Conservation (phyloP, 1,140 invertebrate genomes). For the Idris sp. region DNA sequence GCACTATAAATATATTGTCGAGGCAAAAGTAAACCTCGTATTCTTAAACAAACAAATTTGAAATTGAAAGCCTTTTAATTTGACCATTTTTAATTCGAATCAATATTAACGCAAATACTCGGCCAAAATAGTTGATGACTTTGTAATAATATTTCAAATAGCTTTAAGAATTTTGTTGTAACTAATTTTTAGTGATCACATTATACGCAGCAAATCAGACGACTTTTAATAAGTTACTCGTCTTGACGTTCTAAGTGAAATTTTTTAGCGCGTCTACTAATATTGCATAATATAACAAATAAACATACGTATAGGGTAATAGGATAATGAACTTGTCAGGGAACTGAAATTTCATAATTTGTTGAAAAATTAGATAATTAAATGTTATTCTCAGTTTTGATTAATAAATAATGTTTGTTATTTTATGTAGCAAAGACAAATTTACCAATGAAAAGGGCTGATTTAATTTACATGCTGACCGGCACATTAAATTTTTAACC, state of each 20-base stretch:
- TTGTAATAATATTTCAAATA: conserved; percentile 47
- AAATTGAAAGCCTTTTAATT: conserved; percentile 31
- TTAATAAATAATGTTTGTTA: too few relatives aligned
- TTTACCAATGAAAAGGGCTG: too few relatives aligned
- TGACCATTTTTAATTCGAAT: conserved; percentile 23
- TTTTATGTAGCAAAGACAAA: too few relatives aligned
- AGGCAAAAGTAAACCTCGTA: conserved; percentile 1
- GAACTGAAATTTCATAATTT: too few relatives aligned
- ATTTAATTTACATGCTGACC: too few relatives aligned
- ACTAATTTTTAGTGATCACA: conserved; percentile 47
- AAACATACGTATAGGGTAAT: conserved; percentile 55
- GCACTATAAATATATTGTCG: conserved; percentile 13
- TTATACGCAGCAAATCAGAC: conserved; percentile 49
- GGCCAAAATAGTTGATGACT: conserved; percentile 27
- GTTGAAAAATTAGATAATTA: too few relatives aligned
- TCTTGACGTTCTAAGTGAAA: conserved; percentile 54
- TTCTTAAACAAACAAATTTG: conserved; percentile 6
- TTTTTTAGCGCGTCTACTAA: conserved; percentile 52
- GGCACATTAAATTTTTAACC: too few relatives aligned
- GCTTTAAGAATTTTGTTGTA: conserved; percentile 42
- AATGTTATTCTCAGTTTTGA: too few relatives aligned
- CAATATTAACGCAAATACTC: conserved; percentile 1
- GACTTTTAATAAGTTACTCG: conserved; percentile 54
- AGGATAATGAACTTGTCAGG: conserved; percentile 60
- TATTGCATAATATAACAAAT: conserved; percentile 57